Conservation (phyloP, 2,113 vertebrate genomes). For the Cinclus mexicanus region DNA sequence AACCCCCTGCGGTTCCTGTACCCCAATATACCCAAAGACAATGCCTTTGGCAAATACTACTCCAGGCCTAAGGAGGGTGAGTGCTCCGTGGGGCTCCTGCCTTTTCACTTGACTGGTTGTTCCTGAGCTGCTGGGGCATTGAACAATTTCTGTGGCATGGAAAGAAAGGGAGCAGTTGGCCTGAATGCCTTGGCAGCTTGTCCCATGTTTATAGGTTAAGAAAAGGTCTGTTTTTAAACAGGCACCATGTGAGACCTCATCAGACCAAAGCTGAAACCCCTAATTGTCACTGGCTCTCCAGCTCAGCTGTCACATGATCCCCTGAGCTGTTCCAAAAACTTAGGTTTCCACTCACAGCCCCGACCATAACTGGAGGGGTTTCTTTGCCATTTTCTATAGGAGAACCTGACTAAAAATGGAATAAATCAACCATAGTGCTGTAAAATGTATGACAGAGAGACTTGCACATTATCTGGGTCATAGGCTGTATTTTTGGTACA, state of each 20-base stretch:
- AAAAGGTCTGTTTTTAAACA: neutral
- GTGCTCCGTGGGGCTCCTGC: neutral
- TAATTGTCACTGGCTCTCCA: neutral
- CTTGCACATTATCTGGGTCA: neutral
- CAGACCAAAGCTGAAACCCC: neutral
- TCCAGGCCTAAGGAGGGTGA: constrained; percentile 90
- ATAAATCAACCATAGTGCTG: neutral
- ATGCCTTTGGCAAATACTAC: constrained; percentile 96
- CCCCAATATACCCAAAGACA: constrained; percentile 88
- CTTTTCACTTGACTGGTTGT: neutral
- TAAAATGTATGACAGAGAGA: neutral
- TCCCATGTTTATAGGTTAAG: neutral
- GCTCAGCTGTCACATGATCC: neutral
- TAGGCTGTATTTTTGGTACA: neutral
- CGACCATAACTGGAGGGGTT: neutral
- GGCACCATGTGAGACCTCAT: neutral
- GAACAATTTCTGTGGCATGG: neutral
- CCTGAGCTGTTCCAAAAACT: neutral
- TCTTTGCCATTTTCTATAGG: neutral
- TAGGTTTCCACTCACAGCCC: neutral
- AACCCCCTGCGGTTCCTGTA: constrained; percentile 92
- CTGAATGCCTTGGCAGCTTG: neutral
- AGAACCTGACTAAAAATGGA: neutral
- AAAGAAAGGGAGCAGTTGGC: neutral
- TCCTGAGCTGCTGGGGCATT: neutral